Conservation (phyloP, 2,797 vertebrate genomes). For the Gadopsis bispinosus region DNA sequence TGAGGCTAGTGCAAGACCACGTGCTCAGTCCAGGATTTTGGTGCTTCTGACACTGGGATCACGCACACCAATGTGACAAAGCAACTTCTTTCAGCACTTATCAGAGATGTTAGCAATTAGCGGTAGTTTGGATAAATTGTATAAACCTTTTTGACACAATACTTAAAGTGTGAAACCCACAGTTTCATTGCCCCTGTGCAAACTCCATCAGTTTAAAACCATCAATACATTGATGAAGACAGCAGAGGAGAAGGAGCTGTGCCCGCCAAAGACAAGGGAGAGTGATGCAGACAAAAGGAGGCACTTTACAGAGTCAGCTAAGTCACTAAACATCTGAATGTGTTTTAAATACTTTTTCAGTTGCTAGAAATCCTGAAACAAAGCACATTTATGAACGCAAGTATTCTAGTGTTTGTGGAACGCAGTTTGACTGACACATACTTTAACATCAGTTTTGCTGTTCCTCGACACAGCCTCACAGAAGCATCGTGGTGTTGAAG, state of each 20-base stretch:
- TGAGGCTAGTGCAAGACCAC: neutral
- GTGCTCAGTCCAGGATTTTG: neutral
- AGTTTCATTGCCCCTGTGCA: neutral
- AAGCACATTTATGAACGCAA: neutral
- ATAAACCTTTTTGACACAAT: neutral
- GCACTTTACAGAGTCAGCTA: neutral
- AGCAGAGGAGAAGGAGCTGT: neutral
- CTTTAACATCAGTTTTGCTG: neutral
- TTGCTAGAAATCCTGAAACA: neutral
- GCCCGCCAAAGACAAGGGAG: neutral
- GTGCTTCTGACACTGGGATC: neutral
- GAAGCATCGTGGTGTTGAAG: neutral
- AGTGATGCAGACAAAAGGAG: neutral
- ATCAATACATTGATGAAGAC: neutral
- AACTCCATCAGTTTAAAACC: neutral
- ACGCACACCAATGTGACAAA: neutral
- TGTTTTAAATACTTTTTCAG: neutral
- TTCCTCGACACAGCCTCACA: neutral
- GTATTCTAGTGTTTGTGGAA: neutral
- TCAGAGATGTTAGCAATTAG: neutral
- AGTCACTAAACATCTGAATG: neutral
- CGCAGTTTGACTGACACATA: neutral
- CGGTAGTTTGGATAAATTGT: neutral
- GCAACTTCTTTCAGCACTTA: neutral
- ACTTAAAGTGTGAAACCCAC: neutral